Evolutionary conservation across 2,113 vertebrate species (phyloP).

Genomic region (Ammodytes marinus): DNA sequence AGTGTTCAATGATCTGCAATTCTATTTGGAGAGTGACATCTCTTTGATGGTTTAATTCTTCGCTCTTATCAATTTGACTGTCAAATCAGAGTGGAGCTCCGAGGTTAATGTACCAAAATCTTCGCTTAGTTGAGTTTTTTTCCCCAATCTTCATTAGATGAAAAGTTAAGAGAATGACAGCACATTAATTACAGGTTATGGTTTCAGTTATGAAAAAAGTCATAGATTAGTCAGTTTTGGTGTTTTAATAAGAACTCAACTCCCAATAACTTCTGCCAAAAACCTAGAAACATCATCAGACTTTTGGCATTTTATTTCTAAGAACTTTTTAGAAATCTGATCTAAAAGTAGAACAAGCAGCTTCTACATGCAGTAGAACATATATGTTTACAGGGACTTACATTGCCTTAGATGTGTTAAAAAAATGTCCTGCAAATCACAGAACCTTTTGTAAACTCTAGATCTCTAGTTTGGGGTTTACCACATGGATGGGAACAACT

Average conservation of each 20-base stretch:
- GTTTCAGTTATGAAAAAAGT: conserved; percentile 1
- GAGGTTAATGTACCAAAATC: conserved; percentile 27
- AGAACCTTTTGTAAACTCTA: no score
- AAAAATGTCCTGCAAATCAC: not conserved
- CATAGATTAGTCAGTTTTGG: conserved; percentile 28
- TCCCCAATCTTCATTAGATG: not conserved
- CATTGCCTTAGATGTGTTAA: not conserved
- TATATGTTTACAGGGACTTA: not conserved
- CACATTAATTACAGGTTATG: conserved; percentile 17
- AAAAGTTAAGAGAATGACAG: conserved; percentile 38
- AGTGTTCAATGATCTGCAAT: conserved; percentile 42
- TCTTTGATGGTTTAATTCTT: conserved; percentile 41
- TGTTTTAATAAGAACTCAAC: conserved; percentile 22
- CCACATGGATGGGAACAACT: not conserved
- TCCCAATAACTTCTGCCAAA: conserved; percentile 18
- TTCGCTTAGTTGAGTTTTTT: conserved; percentile 7
- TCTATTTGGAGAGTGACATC: conserved; percentile 40
- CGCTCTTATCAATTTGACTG: conserved; percentile 38
- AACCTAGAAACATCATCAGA: conserved; percentile 13
- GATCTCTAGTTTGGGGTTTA: no score
- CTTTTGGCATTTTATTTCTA: conserved; percentile 15
- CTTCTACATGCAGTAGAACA: not conserved
- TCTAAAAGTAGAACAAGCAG: conserved; percentile 4
- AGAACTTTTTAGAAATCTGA: conserved; percentile 13
- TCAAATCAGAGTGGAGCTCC: conserved; percentile 32